Evolutionary conservation across 23 tunicate species (phyloP), one percentile per base, ranked within the genome.

Genomic region (Corella eumyota): DNA sequence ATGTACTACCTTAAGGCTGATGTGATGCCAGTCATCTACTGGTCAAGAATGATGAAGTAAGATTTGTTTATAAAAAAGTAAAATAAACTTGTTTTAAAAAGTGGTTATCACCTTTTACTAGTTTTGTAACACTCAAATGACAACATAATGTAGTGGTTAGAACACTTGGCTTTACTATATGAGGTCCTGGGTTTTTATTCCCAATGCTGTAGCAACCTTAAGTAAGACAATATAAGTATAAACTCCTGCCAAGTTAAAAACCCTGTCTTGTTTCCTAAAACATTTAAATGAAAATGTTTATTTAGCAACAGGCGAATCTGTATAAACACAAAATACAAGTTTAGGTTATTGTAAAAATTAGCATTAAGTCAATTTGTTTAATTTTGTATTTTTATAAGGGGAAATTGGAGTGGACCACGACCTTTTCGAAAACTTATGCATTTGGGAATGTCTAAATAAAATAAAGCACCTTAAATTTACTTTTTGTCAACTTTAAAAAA

Each of bases 1-100:
- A 93, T 93, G 99, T 93, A 84, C 61, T 80, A 73, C 50, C 44
- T 84, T 70, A 93, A 93, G 63, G 79, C 88, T 15, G 79, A 68
- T 55, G 77, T 62, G 4, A 69, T 93, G 72, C 94, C 95, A 2
- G 21, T 34, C 4, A 62, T 93, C 0, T 93, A 93, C 56, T 93
- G 99, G 99, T 65, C 73, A 11, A 44, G 45, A 63, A 57, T 93
- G 95, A 61, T 93, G 48, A 84, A 88, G 80, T 79, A 70, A 53
- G 77, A 45, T 36, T 24, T 9, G 47, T n/a, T 53, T 53, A 20
- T 53, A 9, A 20, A 9, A 11, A 13, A 20, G 9, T 7, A 7
- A 20, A 11, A 9, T 53, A 20, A 53, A 9, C n/a, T 20, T 7
- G 59, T 53, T 44, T 44, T 17, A 13, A 13, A 13, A 44, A 44